Conservation (phyloP, 2,113 vertebrate species). For the Xyrauchen texanus region DNA sequence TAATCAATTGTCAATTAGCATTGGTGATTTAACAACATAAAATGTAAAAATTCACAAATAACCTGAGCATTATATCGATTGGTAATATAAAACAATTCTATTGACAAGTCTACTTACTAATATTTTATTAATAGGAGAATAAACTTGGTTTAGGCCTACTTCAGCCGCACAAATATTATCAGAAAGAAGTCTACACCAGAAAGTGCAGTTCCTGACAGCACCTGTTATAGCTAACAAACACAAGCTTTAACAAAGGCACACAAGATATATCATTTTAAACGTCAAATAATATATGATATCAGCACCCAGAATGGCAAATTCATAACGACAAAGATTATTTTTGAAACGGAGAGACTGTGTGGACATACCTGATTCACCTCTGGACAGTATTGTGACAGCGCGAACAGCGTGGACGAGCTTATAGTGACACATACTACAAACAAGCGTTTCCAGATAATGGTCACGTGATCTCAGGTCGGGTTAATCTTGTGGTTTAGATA, state of each 20-base stretch:
- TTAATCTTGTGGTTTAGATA: slow-evolving; percentile 21
- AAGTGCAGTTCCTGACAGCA: slow-evolving; percentile 3
- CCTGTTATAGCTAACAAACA: neutral
- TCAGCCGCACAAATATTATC: too few relatives aligned
- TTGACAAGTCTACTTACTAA: neutral
- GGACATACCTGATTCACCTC: slow-evolving; percentile 27
- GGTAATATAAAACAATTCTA: neutral
- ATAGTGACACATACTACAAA: slow-evolving; percentile 8
- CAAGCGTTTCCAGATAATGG: slow-evolving; percentile 23
- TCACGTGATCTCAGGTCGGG: slow-evolving; percentile 5
- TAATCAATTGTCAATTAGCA: too few relatives aligned
- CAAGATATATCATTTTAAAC: neutral
- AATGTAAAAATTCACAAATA: too few relatives aligned
- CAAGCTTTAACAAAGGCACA: too few relatives aligned
- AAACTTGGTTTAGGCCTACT: neutral
- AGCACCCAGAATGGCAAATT: neutral
- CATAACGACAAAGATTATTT: neutral
- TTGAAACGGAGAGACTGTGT: neutral
- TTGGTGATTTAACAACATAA: too few relatives aligned
- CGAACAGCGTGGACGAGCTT: neutral
- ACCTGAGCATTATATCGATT: too few relatives aligned
- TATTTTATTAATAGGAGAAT: neutral
- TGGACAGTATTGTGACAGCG: slow-evolving; percentile 22
- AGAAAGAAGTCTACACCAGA: neutral
- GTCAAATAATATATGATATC: neutral